Percentiles rank a stretch among this genome's conserved stretches.
These are phyloP conservation scores for Dryococelus australis DNA, from an alignment of 2,888 invertebrate species.

Conservation along the genomic window DNA sequence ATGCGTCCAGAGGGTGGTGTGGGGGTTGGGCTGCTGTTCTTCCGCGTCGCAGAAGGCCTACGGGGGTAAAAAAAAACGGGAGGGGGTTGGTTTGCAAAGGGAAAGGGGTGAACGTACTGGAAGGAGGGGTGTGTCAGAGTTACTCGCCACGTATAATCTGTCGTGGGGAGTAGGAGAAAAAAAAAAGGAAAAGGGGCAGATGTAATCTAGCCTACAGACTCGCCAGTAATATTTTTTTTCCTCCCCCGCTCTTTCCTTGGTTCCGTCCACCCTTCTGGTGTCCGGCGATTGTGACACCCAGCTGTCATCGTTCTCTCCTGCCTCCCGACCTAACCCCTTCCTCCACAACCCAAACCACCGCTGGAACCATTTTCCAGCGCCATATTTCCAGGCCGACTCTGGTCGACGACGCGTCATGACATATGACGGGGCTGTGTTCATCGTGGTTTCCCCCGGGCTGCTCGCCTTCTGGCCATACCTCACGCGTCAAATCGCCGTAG, in stretches of 20 bases:
- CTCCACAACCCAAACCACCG: background rate
- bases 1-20: background rate
- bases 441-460: too few relatives aligned
- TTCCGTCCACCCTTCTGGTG: background rate
- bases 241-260: background rate
- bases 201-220: background rate
- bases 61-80: background rate
- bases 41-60: background rate
- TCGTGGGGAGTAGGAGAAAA: background rate
- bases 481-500: too few relatives aligned
- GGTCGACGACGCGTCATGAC: background rate
- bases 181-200: background rate
- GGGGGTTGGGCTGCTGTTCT: background rate
- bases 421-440: too few relatives aligned
- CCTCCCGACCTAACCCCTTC: background rate
- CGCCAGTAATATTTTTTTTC: background rate
- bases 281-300: background rate
- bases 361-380: background rate
- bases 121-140: background rate
- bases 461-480: too few relatives aligned
- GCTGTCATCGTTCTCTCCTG: background rate
- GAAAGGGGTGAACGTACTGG: background rate
- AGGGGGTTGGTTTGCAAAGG: background rate
- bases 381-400: background rate
- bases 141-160: background rate